These are phyloP conservation scores for Odontothrips loti DNA, from an alignment of 2,888 invertebrate genomes.

Conservation along the genomic window DNA sequence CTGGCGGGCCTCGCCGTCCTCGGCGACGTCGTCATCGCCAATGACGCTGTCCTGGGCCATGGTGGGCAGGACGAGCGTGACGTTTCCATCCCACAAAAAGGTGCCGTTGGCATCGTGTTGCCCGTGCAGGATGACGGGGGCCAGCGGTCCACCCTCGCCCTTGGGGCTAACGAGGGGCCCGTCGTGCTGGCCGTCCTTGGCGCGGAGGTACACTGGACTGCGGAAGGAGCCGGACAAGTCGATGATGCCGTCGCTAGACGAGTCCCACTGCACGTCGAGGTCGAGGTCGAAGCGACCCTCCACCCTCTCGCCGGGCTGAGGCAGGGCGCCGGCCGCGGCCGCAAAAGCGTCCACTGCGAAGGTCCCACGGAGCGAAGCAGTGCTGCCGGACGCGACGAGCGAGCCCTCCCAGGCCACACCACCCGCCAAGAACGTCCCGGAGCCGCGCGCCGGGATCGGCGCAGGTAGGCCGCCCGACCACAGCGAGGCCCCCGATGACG, in stretches of 20 bases:
- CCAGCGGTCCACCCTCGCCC: background rate
- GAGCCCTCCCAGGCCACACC: constrained; percentile 30
- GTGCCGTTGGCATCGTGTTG: constrained; percentile 27
- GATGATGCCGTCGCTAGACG: constrained; percentile 12
- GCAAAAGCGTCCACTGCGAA: constrained; percentile 31
- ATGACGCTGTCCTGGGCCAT: background rate
- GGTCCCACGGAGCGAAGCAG: constrained; percentile 28
- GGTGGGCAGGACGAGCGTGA: constrained; percentile 30
- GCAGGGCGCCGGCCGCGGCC: background rate
- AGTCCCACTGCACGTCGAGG: constrained; percentile 27
- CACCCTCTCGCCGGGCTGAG: background rate
- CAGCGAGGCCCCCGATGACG: background rate
- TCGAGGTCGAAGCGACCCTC: background rate
- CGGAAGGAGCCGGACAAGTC: constrained; percentile 18
- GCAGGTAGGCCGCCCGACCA: background rate
- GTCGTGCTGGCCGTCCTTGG: background rate
- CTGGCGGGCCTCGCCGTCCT: background rate
- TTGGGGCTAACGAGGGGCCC: background rate
- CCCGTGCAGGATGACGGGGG: constrained; percentile 33
- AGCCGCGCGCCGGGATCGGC: background rate
- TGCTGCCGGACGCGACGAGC: background rate
- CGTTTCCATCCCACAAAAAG: constrained; percentile 34
- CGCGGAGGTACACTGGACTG: constrained; percentile 22
- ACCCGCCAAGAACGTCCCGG: background rate
- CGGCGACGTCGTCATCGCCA: background rate